Evolutionary conservation across 37 sponge, comb jelly and placozoan species (phyloP), one percentile per base, ranked within the genome.

Genomic region (Mnemiopsis leidyi): DNA sequence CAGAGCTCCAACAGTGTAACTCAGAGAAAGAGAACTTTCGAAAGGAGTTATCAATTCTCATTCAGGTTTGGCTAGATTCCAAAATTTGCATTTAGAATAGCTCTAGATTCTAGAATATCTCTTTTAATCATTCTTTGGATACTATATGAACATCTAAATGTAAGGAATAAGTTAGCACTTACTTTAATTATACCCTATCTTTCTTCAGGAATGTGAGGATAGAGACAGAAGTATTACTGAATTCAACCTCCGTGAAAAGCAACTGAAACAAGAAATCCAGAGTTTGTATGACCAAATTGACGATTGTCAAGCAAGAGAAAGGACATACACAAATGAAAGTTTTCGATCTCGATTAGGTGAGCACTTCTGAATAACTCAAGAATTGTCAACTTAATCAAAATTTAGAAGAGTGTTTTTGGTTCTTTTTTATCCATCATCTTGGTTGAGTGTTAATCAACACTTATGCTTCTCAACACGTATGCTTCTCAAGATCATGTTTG

Each of bases 261-360:
- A 85, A 40, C 39, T 85, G 90, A 85, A 85, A 21, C 90, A 85
- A 39, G 90, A 85, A 40, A 85, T 85, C 39, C 61, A 38, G 26
- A 85, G 90, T 85, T 33, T 85, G 24, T 85, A 85, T 40, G 90
- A 85, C 25, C 90, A 85, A 29, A 35, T 85, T 5, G 90, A 85
- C 25, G 61, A 40, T 28, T 85, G 35, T 25, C 61, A 85, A 39
- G 61, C 24, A 36, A 38, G 90, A 23, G 90, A 85, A 23, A 36
- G 90, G 26, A 85, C 90, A 36, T 23, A 40, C 24, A 85, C 90
- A 1, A 40, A 33, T 18, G 90, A 40, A 25, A 85, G 90, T 26
- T 85, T 85, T 29, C 39, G 90, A n/a, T 85, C 90, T 23, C 32
- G 90, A 3, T 23, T 85, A 37, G 90, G 90, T 85, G 39, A 39